These are phyloP conservation scores for Lamellibrachia luymesi DNA, from an alignment of 1,140 invertebrate species.

Conservation along the genomic window DNA sequence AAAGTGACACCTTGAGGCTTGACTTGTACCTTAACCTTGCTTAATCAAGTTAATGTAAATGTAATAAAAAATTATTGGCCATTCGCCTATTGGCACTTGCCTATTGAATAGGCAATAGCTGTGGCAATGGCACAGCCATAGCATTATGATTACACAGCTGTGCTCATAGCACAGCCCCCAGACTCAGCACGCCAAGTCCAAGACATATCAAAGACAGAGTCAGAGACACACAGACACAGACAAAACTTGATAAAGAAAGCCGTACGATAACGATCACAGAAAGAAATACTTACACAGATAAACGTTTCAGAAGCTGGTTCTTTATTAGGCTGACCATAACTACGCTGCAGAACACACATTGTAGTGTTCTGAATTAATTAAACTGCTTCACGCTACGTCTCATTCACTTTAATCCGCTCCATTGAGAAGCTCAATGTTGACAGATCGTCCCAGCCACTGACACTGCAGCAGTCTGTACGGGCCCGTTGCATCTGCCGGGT, in stretches of 20 bases:
- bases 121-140: too few relatives aligned
- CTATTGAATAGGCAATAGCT: too few relatives aligned
- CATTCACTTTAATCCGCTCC: neutral
- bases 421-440: neutral
- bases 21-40: too few relatives aligned
- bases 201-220: neutral
- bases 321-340: conserved; percentile 19
- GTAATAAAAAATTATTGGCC: too few relatives aligned
- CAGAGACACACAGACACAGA: too few relatives aligned
- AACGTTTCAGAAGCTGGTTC: conserved; percentile 20
- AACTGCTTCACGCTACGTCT: neutral
- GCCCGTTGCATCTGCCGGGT: neutral
- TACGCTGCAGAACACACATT: neutral
- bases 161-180: too few relatives aligned
- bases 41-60: too few relatives aligned
- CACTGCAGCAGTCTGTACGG: neutral
- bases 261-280: neutral
- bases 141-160: too few relatives aligned
- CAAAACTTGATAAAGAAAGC: neutral
- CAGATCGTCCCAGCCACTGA: neutral
- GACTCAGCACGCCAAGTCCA: too few relatives aligned
- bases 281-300: conserved; percentile 16
- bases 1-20: too few relatives aligned
- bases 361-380: conserved; percentile 5
- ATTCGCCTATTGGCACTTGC: too few relatives aligned